Conservation (phyloP, 1,140 invertebrate species). For the Plectrocnemia conspersa region DNA sequence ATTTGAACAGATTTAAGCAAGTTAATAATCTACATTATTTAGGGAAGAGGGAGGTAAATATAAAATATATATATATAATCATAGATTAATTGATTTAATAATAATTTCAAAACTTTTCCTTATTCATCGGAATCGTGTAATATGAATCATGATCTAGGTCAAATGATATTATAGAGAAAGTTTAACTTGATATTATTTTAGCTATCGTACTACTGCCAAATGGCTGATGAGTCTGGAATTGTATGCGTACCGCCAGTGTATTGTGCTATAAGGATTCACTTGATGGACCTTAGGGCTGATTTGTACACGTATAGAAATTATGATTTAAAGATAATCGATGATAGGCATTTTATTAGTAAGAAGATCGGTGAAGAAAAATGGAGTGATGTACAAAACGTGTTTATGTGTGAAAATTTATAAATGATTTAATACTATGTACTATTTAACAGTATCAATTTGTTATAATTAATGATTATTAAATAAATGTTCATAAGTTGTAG, state of each 20-base stretch:
- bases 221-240: conserved; percentile 45
- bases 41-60: conserved; percentile 22
- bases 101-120: too few species aligned
- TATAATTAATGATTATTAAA: too few species aligned
- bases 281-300: conserved; percentile 42
- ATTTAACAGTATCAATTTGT: too few species aligned
- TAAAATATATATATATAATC: neutral
- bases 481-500: too few species aligned
- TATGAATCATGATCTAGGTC: too few species aligned
- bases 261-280: conserved; percentile 41
- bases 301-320: conserved; percentile 47
- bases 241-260: conserved; percentile 44
- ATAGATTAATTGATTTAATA: conserved; percentile 16
- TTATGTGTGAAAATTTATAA: too few species aligned
- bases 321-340: conserved; percentile 43
- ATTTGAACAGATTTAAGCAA: neutral
- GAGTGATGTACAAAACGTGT: too few species aligned
- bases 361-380: too few species aligned
- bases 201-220: conserved; percentile 44
- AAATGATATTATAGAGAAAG: too few species aligned
- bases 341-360: conserved; percentile 42
- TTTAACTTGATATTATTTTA: conserved; percentile 38
- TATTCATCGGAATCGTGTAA: neutral
- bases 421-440: too few species aligned
- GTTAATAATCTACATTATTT: conserved; percentile 18